Percentiles rank a stretch among this genome's conserved stretches.
Evolutionary conservation across 2,888 invertebrate genomes (phyloP).

Genomic region (Acrobasis consociella): DNA sequence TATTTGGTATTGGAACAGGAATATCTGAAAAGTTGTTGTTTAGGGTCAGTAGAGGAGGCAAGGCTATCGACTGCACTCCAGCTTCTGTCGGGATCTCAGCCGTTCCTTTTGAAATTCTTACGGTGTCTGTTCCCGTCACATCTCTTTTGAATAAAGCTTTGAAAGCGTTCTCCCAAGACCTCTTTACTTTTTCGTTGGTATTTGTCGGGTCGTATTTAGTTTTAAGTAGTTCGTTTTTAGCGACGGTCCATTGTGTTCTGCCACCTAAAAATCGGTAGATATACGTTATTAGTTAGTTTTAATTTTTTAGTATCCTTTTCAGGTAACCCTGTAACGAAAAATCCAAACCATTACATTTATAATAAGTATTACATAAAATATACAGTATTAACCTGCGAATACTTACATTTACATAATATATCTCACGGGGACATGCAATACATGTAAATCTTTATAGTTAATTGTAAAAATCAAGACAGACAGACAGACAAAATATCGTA

Average conservation of each 20-base stretch:
- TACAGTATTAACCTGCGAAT: too few relatives aligned
- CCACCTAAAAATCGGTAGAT: not conserved
- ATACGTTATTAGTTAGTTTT: not conserved
- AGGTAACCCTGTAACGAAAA: too few relatives aligned
- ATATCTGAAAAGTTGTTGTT: slow-evolving; percentile 64
- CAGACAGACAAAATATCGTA: too few relatives aligned
- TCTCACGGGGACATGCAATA: too few relatives aligned
- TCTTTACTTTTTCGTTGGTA: slow-evolving; percentile 21
- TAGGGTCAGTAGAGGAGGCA: slow-evolving; percentile 60
- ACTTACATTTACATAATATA: too few relatives aligned
- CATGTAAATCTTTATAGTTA: too few relatives aligned
- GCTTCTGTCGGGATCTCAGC: slow-evolving; percentile 57
- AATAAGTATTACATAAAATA: too few relatives aligned
- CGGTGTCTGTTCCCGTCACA: slow-evolving; percentile 32
- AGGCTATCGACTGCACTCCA: slow-evolving; percentile 57
- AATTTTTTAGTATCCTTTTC: too few relatives aligned
- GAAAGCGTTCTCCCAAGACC: slow-evolving; percentile 28
- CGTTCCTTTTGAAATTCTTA: slow-evolving; percentile 53
- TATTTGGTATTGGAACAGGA: slow-evolving; percentile 71
- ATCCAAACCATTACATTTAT: too few relatives aligned
- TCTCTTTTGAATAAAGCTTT: slow-evolving; percentile 43
- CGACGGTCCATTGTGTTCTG: not conserved
- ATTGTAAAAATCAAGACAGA: too few relatives aligned
- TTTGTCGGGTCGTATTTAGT: not conserved
- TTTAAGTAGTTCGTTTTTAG: not conserved